Evolutionary conservation across 2,888 invertebrate genomes (phyloP), one percentile per base, ranked within the genome.

Genomic region (Octodonta nipae): DNA sequence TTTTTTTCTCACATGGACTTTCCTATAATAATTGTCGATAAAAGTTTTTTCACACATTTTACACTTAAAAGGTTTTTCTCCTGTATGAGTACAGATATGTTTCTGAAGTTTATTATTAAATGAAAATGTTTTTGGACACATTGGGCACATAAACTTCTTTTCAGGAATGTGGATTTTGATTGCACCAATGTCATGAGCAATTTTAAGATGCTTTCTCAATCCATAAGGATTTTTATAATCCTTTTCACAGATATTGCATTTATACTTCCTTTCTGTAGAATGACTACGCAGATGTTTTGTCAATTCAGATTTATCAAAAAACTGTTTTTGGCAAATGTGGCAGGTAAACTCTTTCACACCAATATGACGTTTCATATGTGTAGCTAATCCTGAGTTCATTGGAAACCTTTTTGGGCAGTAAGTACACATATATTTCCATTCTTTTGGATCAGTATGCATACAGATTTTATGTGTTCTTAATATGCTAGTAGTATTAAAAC

Each of bases 261-360:
- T 45, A 14, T 45, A 49, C 4, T 40, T 37, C 13, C 46, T 40
- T 22, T 51, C 49, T 26, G 44, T 45, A 3, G 50, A 47, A 30
- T 51, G 52, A 13, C 45, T 45, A 15, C 45, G 41, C 10, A 51
- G 36, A 34, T 50, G 50, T 28, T 49, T 48, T 5, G 42, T 42
- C 15, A 53, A 40, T 34, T 49, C 51, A 5, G 45, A 45, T 27
- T 49, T 52, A 16, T 48, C 50, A 15, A 45, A 49, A 32, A 51
- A 54, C 15, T 62, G 59, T 46, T 70, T 70, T 1, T 42, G 42
- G 26, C 54, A 54, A 12, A 52, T 42, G 16, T 49, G 44, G 30
- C 54, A 54, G 5, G 43, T 31, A 29, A 45, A 47, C 17, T 52
- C 48, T 33, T 47, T 52, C 60, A 67, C 8, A 56, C 52, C 52